These are phyloP conservation scores for Todiramphus saurophagus DNA, from an alignment of 2,113 vertebrate species.

Conservation along the genomic window DNA sequence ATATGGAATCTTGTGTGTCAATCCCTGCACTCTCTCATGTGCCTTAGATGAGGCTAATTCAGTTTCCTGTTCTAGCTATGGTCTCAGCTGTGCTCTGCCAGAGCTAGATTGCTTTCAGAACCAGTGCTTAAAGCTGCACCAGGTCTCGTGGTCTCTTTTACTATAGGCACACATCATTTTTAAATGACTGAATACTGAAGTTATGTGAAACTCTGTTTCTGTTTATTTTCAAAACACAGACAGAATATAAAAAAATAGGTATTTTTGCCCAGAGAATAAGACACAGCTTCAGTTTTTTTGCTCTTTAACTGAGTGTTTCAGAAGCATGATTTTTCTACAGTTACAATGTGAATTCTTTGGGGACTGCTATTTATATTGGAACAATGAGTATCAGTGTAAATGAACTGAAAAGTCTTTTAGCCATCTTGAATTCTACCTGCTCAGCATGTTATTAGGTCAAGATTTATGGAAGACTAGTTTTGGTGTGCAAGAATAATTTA, in stretches of 20 bases:
- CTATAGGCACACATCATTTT: not conserved
- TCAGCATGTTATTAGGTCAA: not conserved
- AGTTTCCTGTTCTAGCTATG: not conserved
- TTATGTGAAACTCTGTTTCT: not conserved
- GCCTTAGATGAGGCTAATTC: not conserved
- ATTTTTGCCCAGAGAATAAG: not conserved
- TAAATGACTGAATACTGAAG: not conserved
- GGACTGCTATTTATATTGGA: not conserved
- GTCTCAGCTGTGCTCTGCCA: not conserved
- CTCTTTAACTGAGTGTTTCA: not conserved
- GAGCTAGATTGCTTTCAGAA: not conserved
- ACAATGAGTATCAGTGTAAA: not conserved
- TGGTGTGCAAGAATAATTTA: not conserved
- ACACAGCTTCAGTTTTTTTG: not conserved
- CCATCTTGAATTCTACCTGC: not conserved
- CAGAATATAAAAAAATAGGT: too few species aligned
- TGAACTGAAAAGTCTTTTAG: not conserved
- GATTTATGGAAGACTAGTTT: not conserved
- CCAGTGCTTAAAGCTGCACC: not conserved
- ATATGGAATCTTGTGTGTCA: not conserved
- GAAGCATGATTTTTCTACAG: not conserved
- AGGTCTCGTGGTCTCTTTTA: not conserved
- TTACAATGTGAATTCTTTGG: not conserved
- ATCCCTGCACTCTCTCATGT: not conserved
- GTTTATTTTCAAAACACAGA: not conserved